A percentile compares a stretch with the other conserved stretches of the same genome.
These are phyloP conservation scores for Bhutanitis thaidina DNA, from an alignment of 2,888 invertebrate species.

Conservation along the genomic window DNA sequence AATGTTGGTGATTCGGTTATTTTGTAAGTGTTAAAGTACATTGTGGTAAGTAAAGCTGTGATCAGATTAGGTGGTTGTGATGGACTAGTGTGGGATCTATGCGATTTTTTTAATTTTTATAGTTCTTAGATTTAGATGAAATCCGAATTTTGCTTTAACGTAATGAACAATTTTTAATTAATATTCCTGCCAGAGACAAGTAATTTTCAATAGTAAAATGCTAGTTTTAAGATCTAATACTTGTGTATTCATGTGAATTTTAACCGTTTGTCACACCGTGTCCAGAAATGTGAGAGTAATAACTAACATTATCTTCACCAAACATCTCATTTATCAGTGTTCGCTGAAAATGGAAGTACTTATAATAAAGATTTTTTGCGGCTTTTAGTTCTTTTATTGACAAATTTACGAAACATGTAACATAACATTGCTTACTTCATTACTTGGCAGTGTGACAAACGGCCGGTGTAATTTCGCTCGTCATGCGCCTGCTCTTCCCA, in stretches of 20 bases:
- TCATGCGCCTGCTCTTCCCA: slow-evolving; percentile 46
- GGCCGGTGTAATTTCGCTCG: slow-evolving; percentile 17
- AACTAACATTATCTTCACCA: no score
- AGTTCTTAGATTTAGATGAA: slow-evolving; percentile 43
- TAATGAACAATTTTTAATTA: slow-evolving; percentile 44
- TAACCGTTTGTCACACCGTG: no score
- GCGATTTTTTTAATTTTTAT: slow-evolving; percentile 54
- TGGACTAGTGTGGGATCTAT: slow-evolving; percentile 52
- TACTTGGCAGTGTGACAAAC: slow-evolving; percentile 27
- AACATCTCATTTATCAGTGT: no score
- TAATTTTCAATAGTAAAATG: not conserved
- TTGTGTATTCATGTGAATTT: no score
- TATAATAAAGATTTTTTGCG: no score
- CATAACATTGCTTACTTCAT: no score
- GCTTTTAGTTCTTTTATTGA: no score
- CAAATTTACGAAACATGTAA: not conserved
- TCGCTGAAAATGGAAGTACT: no score
- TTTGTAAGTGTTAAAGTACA: slow-evolving; percentile 39
- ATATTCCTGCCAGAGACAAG: slow-evolving; percentile 39
- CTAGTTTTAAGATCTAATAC: no score
- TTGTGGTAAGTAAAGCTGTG: slow-evolving; percentile 68
- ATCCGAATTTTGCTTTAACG: slow-evolving; percentile 59
- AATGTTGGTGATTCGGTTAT: slow-evolving; percentile 13
- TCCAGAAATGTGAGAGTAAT: no score
- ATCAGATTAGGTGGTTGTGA: slow-evolving; percentile 76